Percentiles rank a stretch among this genome's conserved stretches.
phyloP scores from a whole-genome alignment of 2,113 vertebrate genomes.

The Clarias magur region DNA sequence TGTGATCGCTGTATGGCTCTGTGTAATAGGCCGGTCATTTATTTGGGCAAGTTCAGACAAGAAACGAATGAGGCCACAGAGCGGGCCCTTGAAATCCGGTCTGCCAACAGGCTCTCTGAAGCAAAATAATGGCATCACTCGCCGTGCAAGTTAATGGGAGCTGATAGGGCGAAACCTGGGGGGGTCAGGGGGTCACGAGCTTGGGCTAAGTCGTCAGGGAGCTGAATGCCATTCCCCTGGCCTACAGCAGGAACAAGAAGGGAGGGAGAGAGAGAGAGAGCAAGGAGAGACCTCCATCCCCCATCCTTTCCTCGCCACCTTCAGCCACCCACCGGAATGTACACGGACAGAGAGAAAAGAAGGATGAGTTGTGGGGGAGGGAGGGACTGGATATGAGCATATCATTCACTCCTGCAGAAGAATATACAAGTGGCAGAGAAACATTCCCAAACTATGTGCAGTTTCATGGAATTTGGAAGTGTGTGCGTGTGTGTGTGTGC shows the following conservation, averaged over 20 bases:
- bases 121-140: conserved; percentile 89
- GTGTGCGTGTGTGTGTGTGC: conserved; percentile 38
- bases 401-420: conserved; percentile 37
- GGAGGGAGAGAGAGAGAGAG: conserved; percentile 54
- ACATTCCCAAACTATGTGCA: conserved; percentile 19
- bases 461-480: conserved; percentile 18
- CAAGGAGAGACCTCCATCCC: conserved; percentile 35
- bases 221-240: conserved; percentile 78
- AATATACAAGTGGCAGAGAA: conserved; percentile 18
- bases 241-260: conserved; percentile 59
- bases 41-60: conserved; percentile 74
- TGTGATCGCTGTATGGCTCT: conserved; percentile 2
- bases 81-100: conserved; percentile 75
- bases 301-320: conserved; percentile 55
- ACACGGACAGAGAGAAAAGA: conserved; percentile 54
- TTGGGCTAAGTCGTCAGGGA: conserved; percentile 84
- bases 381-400: conserved; percentile 60
- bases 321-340: conserved; percentile 69
- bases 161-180: conserved; percentile 82
- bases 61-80: conserved; percentile 75
- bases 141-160: conserved; percentile 81
- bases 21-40: conserved; percentile 75
- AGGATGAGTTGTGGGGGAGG: conserved; percentile 46
- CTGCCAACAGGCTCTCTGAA: conserved; percentile 80
- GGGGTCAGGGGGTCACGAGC: conserved; percentile 79